Evolutionary conservation across 2,797 vertebrate species (phyloP).

Genomic region (Danio aesculapii): DNA sequence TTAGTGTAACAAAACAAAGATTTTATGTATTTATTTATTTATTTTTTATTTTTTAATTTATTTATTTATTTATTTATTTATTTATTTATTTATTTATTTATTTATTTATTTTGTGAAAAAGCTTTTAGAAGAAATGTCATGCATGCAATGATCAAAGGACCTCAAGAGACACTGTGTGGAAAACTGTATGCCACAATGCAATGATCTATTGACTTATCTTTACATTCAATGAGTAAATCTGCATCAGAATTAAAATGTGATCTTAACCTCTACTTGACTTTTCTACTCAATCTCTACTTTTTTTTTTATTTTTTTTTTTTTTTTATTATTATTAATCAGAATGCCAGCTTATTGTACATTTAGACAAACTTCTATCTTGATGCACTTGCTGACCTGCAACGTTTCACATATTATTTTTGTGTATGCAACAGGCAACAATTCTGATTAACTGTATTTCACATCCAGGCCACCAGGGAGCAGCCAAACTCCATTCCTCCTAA

Average conservation of each 20-base stretch:
- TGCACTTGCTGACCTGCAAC: background rate
- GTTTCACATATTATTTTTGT: background rate
- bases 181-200: background rate
- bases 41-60: no score
- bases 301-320: no score
- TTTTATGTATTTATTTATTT: no score
- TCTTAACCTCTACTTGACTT: background rate
- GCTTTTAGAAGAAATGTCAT: background rate
- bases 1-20: background rate
- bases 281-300: no score
- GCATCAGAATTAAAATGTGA: background rate
- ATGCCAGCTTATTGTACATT: no score
- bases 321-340: no score
- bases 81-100: no score
- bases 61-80: no score
- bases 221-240: background rate
- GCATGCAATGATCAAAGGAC: background rate
- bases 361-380: background rate
- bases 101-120: no score
- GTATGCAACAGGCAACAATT: background rate
- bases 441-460: background rate
- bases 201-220: background rate
- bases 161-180: background rate
- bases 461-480: conserved; percentile 45
- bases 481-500: background rate